Conservation (phyloP, 2,797 vertebrate genomes). For the Anabacerthia variegaticeps region DNA sequence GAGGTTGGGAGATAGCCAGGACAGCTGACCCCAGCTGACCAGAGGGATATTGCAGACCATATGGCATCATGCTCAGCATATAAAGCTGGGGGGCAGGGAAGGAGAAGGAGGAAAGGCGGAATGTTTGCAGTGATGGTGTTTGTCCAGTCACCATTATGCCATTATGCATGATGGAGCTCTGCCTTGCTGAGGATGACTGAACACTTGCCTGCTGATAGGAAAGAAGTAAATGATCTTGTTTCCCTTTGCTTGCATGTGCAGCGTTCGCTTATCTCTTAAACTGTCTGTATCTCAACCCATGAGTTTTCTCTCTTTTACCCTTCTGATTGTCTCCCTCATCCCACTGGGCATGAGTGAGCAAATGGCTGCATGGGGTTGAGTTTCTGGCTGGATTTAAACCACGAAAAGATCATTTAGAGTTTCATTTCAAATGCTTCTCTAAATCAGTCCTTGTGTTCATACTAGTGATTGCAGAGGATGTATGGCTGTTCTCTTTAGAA, state of each 20-base stretch:
- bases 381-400: not conserved
- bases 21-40: not conserved
- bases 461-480: not conserved
- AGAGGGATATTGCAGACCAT: not conserved
- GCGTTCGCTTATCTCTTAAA: not conserved
- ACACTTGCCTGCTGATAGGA: not conserved
- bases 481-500: not conserved
- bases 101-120: not conserved
- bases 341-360: accelerated
- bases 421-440: not conserved
- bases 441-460: not conserved
- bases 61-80: not conserved
- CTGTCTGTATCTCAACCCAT: not conserved
- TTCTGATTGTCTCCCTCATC: not conserved
- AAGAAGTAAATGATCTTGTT: not conserved
- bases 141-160: accelerated
- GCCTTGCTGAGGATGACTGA: not conserved
- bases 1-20: not conserved
- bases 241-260: not conserved
- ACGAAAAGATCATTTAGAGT: not conserved
- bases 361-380: not conserved
- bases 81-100: accelerated
- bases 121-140: accelerated
- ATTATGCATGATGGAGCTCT: accelerated
- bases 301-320: not conserved